Conservation (phyloP, 2,888 invertebrate genomes). For the Andrena bucephala region DNA sequence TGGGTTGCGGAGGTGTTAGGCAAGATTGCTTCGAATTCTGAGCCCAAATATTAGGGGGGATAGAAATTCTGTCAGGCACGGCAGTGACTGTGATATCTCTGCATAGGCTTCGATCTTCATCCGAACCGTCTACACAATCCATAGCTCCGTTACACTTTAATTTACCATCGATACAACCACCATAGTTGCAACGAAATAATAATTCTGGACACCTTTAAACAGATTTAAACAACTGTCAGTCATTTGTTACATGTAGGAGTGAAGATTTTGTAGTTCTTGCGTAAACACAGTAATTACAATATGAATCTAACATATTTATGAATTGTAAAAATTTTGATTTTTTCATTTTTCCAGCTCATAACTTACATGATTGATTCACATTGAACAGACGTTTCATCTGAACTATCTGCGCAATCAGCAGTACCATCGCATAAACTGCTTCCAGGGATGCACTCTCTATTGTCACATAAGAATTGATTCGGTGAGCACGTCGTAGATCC, state of each 20-base stretch:
- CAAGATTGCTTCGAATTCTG: conserved; percentile 63
- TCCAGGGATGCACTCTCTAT: conserved; percentile 76
- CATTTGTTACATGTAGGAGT: neutral
- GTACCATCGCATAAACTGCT: conserved; percentile 77
- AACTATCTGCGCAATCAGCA: conserved; percentile 77
- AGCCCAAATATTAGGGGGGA: neutral
- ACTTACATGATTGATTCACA: conserved; percentile 77
- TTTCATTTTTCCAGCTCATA: neutral
- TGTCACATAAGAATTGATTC: conserved; percentile 74
- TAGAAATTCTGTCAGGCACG: conserved; percentile 6
- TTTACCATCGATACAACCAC: conserved; percentile 83
- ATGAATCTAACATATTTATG: neutral
- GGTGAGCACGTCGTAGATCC: conserved; percentile 55
- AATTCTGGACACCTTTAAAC: conserved; percentile 79
- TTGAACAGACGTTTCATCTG: conserved; percentile 76
- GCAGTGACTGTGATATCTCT: neutral
- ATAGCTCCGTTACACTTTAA: conserved; percentile 79
- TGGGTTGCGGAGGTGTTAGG: conserved; percentile 73
- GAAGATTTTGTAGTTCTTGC: neutral
- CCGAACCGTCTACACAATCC: conserved; percentile 84
- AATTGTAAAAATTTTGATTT: neutral
- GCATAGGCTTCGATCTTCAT: conserved; percentile 79
- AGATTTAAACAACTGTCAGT: neutral
- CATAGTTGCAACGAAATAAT: conserved; percentile 83
- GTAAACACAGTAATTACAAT: neutral